These are phyloP conservation scores for Zaprionus nigranus DNA, from an alignment of 1,140 invertebrate species.

Conservation along the genomic window DNA sequence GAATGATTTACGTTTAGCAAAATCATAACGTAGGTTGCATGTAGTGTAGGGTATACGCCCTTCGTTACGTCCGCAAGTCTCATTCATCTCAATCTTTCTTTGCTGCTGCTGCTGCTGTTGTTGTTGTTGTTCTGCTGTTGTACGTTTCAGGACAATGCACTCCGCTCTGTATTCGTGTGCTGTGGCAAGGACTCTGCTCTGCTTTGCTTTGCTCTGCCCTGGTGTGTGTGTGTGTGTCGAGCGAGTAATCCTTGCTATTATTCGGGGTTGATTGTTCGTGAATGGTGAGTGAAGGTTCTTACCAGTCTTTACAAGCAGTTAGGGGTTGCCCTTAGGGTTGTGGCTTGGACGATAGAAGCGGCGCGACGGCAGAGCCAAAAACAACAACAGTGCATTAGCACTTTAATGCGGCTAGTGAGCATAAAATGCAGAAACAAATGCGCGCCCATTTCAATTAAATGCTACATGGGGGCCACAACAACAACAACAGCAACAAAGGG, in stretches of 20 bases:
- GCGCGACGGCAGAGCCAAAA: slow-evolving; percentile 51
- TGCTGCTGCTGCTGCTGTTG: background rate
- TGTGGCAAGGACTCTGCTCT: slow-evolving; percentile 33
- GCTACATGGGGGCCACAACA: slow-evolving; percentile 56
- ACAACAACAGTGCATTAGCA: slow-evolving; percentile 84
- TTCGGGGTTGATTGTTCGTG: slow-evolving; percentile 78
- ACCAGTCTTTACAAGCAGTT: slow-evolving; percentile 36
- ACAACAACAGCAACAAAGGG: slow-evolving; percentile 28
- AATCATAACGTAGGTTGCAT: background rate
- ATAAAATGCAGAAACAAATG: slow-evolving; percentile 80
- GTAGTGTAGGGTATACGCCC: slow-evolving; percentile 12
- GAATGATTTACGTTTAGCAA: accelerated
- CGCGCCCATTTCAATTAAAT: slow-evolving; percentile 81
- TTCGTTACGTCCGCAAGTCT: background rate
- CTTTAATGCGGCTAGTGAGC: slow-evolving; percentile 82
- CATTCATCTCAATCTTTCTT: too few relatives aligned
- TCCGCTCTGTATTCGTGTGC: slow-evolving; percentile 26
- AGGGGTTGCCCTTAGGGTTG: slow-evolving; percentile 59
- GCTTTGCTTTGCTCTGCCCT: slow-evolving; percentile 5
- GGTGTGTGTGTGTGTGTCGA: too few relatives aligned
- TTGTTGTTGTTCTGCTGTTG: slow-evolving; percentile 17
- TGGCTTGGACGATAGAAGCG: slow-evolving; percentile 6
- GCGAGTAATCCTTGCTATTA: slow-evolving; percentile 75
- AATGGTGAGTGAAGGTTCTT: slow-evolving; percentile 58
- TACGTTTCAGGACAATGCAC: slow-evolving; percentile 70